Evolutionary conservation across 2,888 invertebrate genomes (phyloP).

Genomic region (Macaria notata): DNA sequence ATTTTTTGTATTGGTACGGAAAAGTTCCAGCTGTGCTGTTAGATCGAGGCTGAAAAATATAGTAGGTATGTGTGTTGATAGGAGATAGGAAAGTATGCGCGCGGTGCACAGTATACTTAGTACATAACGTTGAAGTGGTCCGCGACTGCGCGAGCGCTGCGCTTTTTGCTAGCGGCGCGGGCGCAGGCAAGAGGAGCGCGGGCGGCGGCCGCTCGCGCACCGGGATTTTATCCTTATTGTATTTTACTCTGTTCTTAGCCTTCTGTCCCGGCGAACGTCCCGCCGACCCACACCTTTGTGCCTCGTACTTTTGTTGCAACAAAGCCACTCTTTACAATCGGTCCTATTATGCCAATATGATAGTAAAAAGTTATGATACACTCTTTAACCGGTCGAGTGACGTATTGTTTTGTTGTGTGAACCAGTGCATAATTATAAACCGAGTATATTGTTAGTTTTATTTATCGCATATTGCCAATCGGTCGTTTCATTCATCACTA

Average conservation of each 20-base stretch:
- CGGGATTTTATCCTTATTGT: constrained; percentile 69
- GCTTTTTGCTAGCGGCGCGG: constrained; percentile 33
- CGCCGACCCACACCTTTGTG: constrained; percentile 48
- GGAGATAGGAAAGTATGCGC: too few species aligned
- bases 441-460: constrained; percentile 27
- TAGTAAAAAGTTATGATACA: constrained; percentile 50
- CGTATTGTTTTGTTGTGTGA: constrained; percentile 60
- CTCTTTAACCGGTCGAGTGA: constrained; percentile 46
- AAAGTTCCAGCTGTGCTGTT: too few species aligned
- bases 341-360: constrained; percentile 62
- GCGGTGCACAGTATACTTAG: too few species aligned
- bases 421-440: constrained; percentile 55
- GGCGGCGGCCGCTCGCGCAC: constrained; percentile 45
- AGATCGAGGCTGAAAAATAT: too few species aligned
- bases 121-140: too few species aligned
- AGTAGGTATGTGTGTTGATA: too few species aligned
- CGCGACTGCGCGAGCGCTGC: constrained; percentile 6
- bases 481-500: constrained; percentile 44
- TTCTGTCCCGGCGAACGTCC: constrained; percentile 66
- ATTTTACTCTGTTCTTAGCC: constrained; percentile 73
- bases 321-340: constrained; percentile 44
- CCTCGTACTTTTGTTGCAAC: constrained; percentile 44
- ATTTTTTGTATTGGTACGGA: too few species aligned
- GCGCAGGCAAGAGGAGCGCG: constrained; percentile 39
- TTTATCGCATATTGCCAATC: constrained; percentile 20